Conservation (phyloP, 2,113 vertebrate species). For the Pluvialis apricaria region DNA sequence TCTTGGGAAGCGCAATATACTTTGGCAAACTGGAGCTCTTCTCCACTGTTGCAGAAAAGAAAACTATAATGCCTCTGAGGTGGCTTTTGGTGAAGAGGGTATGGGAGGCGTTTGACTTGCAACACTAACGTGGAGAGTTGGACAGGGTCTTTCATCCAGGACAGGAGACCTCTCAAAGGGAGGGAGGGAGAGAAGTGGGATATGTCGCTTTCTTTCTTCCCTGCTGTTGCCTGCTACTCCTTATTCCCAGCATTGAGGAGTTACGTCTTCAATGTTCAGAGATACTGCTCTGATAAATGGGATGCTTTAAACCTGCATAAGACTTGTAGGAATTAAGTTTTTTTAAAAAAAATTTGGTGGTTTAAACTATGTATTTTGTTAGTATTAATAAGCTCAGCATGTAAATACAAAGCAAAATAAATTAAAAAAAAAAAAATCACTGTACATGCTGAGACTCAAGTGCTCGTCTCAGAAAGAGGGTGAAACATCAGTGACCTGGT, state of each 20-base stretch:
- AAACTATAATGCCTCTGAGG: background rate
- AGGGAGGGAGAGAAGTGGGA: background rate
- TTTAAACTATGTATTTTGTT: background rate
- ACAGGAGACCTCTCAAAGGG: background rate
- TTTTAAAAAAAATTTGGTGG: background rate
- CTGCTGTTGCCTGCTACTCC: background rate
- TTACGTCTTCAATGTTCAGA: background rate
- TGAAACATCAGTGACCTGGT: background rate
- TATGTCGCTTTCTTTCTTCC: background rate
- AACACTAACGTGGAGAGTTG: rapidly evolving
- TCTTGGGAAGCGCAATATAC: background rate
- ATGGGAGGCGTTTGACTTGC: background rate
- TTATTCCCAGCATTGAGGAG: background rate
- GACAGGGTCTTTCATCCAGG: background rate
- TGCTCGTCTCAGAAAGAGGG: background rate
- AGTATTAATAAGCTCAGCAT: background rate
- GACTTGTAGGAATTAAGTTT: background rate
- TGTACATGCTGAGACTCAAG: background rate
- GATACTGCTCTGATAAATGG: background rate
- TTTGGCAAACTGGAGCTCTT: background rate
- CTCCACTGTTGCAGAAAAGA: background rate
- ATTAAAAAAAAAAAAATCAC: background rate
- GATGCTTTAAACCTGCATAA: background rate
- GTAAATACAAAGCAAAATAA: background rate
- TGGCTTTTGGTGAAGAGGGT: background rate